A percentile compares a stretch with the other conserved stretches of the same genome.
These are phyloP conservation scores for Polietes domitor DNA, from an alignment of 2,888 invertebrate genomes.

Conservation along the genomic window DNA sequence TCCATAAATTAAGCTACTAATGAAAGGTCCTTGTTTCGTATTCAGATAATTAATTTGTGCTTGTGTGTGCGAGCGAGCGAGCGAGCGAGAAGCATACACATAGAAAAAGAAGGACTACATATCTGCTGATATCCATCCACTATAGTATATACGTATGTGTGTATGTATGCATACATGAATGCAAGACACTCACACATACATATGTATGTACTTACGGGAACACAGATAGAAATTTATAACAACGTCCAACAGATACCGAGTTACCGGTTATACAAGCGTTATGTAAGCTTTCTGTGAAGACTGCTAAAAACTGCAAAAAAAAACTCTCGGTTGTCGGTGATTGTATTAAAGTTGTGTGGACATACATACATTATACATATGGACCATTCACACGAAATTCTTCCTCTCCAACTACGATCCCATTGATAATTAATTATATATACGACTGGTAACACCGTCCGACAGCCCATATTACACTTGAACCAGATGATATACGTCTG, in stretches of 20 bases:
- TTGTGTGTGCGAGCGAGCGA: constrained; percentile 27
- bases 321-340: constrained; percentile 36
- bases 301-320: background rate
- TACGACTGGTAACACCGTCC: no score
- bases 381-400: no score
- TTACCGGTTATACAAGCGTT: constrained; percentile 43
- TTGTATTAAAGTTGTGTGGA: constrained; percentile 12
- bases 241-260: constrained; percentile 49
- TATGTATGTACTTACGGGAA: constrained; percentile 2
- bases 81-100: background rate
- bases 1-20: constrained; percentile 69
- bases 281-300: constrained; percentile 37
- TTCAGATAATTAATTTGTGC: constrained; percentile 68
- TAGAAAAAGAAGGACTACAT: background rate
- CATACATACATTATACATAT: constrained; percentile 30
- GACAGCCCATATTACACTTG: no score
- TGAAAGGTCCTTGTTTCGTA: constrained; percentile 69
- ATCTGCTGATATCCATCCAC: background rate
- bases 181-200: constrained; percentile 37
- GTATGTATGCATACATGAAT: constrained; percentile 13
- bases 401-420: no score
- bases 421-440: no score
- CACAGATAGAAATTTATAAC: constrained; percentile 42
- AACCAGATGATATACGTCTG: no score
- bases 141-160: constrained; percentile 8